Conservation (phyloP, 2,797 vertebrate genomes). For the Triplophysa yarkandensis region DNA sequence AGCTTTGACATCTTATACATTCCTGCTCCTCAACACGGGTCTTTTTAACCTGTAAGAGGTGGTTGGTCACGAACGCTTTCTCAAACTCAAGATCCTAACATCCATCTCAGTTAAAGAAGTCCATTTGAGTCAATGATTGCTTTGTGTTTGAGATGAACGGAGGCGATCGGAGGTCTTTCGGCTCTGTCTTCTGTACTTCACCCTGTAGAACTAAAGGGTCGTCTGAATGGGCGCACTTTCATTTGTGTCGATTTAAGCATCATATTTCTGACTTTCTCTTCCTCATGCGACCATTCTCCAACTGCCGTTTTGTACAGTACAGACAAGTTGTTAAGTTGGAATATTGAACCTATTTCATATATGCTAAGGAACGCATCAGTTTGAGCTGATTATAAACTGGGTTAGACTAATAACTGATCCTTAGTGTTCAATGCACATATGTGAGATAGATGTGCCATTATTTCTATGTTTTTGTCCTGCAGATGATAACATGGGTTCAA, state of each 20-base stretch:
- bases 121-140: constrained; percentile 49
- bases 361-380: background rate
- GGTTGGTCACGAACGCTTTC: constrained; percentile 10
- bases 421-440: background rate
- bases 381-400: background rate
- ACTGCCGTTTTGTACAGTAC: background rate
- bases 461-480: background rate
- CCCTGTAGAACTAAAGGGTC: constrained; percentile 33
- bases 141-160: constrained; percentile 32
- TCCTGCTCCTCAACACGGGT: background rate
- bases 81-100: constrained; percentile 4
- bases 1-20: constrained; percentile 1
- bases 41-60: background rate
- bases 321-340: too few species aligned
- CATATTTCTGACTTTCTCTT: constrained; percentile 24
- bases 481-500: background rate
- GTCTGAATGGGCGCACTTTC: constrained; percentile 2
- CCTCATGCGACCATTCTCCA: background rate
- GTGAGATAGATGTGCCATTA: background rate
- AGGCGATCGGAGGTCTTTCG: constrained; percentile 28
- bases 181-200: constrained; percentile 37
- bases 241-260: constrained; percentile 38
- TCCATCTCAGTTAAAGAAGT: constrained; percentile 17
- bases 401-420: background rate
- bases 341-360: too few species aligned